A percentile compares a stretch with the other conserved stretches of the same genome.
Evolutionary conservation across 2,888 invertebrate genomes (phyloP).

Genomic region (Drosophila mulleri): DNA sequence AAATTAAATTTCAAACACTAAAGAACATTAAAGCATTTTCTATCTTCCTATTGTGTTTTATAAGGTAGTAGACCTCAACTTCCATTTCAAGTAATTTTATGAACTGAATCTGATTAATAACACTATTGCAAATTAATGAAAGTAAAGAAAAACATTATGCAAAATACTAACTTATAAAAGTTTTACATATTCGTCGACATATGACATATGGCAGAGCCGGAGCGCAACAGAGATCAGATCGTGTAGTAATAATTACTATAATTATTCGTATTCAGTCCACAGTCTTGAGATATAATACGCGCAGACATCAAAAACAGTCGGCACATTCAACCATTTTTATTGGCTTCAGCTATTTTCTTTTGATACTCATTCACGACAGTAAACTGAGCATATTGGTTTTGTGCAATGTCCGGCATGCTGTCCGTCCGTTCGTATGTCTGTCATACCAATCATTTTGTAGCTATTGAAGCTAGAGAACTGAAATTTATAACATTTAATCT

Average conservation of each 20-base stretch:
- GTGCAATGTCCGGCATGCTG: no score
- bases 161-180: not conserved
- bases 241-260: conserved; percentile 1
- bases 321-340: not conserved
- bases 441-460: no score
- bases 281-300: not conserved
- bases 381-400: no score
- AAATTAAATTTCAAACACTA: not conserved
- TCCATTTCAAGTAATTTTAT: not conserved
- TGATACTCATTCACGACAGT: no score
- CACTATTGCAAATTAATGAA: not conserved
- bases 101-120: not conserved
- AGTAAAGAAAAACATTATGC: not conserved
- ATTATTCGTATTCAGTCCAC: not conserved
- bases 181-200: not conserved
- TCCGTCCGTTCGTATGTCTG: no score
- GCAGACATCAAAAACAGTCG: not conserved
- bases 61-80: no score
- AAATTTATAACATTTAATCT: no score
- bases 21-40: not conserved
- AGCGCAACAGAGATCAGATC: not conserved
- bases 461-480: no score
- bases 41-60: not conserved
- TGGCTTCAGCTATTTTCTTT: not conserved
- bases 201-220: no score